Evolutionary conservation across 2,797 vertebrate species (phyloP).

Genomic region (Sebastes diaconus): DNA sequence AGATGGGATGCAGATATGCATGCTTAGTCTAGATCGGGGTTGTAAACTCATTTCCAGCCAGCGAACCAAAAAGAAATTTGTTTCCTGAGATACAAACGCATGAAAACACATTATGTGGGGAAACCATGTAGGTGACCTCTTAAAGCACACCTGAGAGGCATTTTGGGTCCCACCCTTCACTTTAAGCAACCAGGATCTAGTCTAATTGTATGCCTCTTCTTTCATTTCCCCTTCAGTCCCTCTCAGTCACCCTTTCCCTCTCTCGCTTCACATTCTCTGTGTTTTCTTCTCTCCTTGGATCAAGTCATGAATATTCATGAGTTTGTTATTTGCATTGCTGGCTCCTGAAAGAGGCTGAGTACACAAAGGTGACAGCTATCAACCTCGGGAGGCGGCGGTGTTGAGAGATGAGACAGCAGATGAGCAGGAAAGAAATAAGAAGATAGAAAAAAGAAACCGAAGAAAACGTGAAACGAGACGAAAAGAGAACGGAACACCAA

Average conservation of each 20-base stretch:
- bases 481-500: slow-evolving; percentile 7
- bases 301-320: slow-evolving; percentile 64
- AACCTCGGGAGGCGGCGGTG: slow-evolving; percentile 49
- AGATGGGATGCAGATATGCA: slow-evolving; percentile 42
- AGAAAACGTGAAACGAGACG: slow-evolving; percentile 5
- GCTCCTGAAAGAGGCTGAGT: slow-evolving; percentile 63
- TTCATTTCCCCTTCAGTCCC: slow-evolving; percentile 19
- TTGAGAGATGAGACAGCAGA: slow-evolving; percentile 42
- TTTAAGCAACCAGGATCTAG: slow-evolving; percentile 5
- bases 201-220: slow-evolving; percentile 17
- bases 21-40: slow-evolving; percentile 42
- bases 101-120: slow-evolving; percentile 29
- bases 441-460: slow-evolving; percentile 2
- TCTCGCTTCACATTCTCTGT: slow-evolving; percentile 42
- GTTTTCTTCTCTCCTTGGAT: slow-evolving; percentile 49
- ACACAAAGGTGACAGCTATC: slow-evolving; percentile 72
- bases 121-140: slow-evolving; percentile 40
- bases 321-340: slow-evolving; percentile 69
- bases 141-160: slow-evolving; percentile 28
- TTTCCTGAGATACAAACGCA: slow-evolving; percentile 13
- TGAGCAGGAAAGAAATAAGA: slow-evolving; percentile 21
- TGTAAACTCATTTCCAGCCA: slow-evolving; percentile 46
- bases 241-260: slow-evolving; percentile 25
- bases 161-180: slow-evolving; percentile 1
- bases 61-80: slow-evolving; percentile 22